Evolutionary conservation across 2,113 vertebrate genomes (phyloP).

Genomic region (Neomonachus schauinslandi): DNA sequence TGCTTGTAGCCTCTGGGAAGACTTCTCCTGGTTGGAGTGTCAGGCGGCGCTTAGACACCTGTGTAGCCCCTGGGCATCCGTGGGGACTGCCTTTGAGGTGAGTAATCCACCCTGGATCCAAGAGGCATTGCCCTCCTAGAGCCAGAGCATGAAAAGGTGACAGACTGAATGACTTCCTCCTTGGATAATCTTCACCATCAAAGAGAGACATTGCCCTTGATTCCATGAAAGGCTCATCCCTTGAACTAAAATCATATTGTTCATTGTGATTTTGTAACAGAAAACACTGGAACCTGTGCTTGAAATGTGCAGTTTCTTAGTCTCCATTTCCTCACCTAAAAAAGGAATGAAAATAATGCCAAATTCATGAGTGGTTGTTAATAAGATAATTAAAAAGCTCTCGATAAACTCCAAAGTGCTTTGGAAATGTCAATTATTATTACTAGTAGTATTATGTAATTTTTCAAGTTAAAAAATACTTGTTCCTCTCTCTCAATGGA

Average conservation of each 20-base stretch:
- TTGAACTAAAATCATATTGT: not conserved
- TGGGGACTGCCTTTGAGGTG: not conserved
- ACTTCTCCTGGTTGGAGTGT: not conserved
- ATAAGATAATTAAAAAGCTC: not conserved
- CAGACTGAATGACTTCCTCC: not conserved
- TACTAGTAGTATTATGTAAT: not conserved
- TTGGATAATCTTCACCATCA: not conserved
- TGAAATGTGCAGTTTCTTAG: not conserved
- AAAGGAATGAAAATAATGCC: not conserved
- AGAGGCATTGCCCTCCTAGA: not conserved
- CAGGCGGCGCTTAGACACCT: not conserved
- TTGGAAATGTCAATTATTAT: not conserved
- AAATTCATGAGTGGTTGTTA: not conserved
- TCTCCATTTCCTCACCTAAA: not conserved
- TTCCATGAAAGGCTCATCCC: not conserved
- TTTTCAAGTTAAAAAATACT: slow-evolving; percentile 20
- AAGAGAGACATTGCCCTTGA: not conserved
- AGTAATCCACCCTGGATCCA: not conserved
- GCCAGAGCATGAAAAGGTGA: not conserved
- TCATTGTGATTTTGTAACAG: not conserved
- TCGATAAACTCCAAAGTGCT: not conserved
- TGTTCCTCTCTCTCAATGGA: not conserved
- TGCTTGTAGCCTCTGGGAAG: not conserved
- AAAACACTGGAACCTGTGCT: not conserved
- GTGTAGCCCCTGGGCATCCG: not conserved